These are phyloP conservation scores for Origma solitaria DNA, from an alignment of 2,113 vertebrate genomes.

Conservation along the genomic window DNA sequence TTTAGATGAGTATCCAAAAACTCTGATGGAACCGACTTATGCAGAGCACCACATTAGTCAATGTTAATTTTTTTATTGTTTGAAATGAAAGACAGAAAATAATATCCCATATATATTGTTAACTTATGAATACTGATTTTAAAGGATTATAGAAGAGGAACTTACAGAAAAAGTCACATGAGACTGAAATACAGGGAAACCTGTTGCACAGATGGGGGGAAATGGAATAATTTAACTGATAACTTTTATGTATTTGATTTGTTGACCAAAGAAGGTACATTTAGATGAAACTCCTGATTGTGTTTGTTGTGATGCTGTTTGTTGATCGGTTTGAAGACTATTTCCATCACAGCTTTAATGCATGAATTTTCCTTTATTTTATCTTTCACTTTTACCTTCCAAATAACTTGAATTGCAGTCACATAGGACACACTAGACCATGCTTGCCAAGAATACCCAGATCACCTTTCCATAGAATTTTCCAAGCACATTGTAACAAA, in stretches of 20 bases:
- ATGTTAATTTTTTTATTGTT: neutral
- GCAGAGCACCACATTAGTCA: neutral
- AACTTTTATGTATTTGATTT: neutral
- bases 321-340: neutral
- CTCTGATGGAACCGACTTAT: neutral
- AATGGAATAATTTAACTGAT: neutral
- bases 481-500: neutral
- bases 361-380: neutral
- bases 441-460: neutral
- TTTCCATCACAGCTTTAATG: neutral
- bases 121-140: neutral
- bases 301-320: neutral
- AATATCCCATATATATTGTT: neutral
- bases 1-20: neutral
- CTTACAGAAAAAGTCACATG: fast-evolving
- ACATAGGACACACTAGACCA: fast-evolving
- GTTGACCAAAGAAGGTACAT: neutral
- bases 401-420: neutral
- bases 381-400: neutral
- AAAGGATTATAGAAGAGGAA: neutral
- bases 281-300: neutral
- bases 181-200: neutral
- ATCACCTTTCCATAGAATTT: neutral
- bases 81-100: neutral
- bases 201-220: neutral